A percentile compares a stretch with the other conserved stretches of the same genome.
Conservation (phyloP, 2,888 invertebrate species). For the Barypeithes pellucidus region DNA sequence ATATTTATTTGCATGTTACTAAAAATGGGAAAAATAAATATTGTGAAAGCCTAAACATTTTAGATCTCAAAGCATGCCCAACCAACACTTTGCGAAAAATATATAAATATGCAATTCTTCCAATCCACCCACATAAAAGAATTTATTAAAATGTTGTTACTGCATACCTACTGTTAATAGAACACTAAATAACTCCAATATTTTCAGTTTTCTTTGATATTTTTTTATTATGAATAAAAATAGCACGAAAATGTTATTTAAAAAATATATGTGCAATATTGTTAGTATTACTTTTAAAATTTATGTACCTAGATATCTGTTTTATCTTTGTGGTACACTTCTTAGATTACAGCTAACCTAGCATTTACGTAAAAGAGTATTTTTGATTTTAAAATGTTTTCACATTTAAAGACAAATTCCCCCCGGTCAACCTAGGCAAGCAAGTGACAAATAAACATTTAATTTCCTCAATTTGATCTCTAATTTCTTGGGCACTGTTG, state of each 20-base stretch:
- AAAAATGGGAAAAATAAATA: neutral
- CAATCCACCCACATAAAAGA: constrained; percentile 39
- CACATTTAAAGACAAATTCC: too few species aligned
- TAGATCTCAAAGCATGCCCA: neutral
- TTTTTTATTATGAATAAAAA: constrained; percentile 36
- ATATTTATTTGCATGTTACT: neutral
- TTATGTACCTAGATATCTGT: neutral
- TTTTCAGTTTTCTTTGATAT: constrained; percentile 17
- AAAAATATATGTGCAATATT: constrained; percentile 44
- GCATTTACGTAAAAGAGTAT: too few species aligned
- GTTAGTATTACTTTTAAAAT: constrained; percentile 27
- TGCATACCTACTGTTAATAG: constrained; percentile 17
- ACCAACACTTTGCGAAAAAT: constrained; percentile 20
- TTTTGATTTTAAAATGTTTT: too few species aligned
- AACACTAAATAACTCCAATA: neutral
- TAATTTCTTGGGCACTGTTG: too few species aligned
- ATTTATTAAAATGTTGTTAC: constrained; percentile 39
- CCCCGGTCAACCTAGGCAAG: too few species aligned
- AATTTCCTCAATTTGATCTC: too few species aligned
- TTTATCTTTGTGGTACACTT: constrained; percentile 6
- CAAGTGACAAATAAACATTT: too few species aligned
- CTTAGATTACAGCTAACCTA: neutral
- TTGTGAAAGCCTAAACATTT: neutral
- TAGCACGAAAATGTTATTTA: constrained; percentile 49
- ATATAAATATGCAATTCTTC: constrained; percentile 18